phyloP scores from a whole-genome alignment of 2,113 vertebrate species.

The Dromas ardeola region DNA sequence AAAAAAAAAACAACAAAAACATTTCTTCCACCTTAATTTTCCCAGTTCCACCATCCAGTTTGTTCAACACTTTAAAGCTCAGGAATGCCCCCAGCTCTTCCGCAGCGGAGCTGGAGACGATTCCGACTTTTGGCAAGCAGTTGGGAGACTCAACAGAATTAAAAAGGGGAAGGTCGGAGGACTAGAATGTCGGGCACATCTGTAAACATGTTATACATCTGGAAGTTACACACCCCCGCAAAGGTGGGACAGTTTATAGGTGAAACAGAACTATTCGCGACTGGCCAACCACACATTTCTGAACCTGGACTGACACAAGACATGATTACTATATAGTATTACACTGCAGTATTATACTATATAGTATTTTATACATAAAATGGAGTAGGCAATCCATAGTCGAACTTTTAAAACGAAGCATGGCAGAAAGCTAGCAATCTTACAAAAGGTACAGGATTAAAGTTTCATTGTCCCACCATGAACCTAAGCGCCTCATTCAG shows the following conservation, averaged over 20 bases:
- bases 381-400: slow-evolving; percentile 76
- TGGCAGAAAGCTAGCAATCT: slow-evolving; percentile 66
- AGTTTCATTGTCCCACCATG: slow-evolving; percentile 55
- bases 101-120: slow-evolving; percentile 33
- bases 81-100: slow-evolving; percentile 62
- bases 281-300: slow-evolving; percentile 77
- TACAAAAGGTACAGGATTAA: slow-evolving; percentile 58
- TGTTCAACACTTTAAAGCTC: slow-evolving; percentile 82
- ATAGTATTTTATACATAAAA: slow-evolving; percentile 71
- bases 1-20: neutral
- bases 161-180: slow-evolving; percentile 57
- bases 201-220: slow-evolving; percentile 80
- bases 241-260: slow-evolving; percentile 76
- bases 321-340: slow-evolving; percentile 47
- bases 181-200: slow-evolving; percentile 72
- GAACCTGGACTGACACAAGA: slow-evolving; percentile 78
- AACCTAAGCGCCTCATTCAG: slow-evolving; percentile 56
- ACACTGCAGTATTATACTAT: slow-evolving; percentile 31
- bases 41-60: slow-evolving; percentile 74
- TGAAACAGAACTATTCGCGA: slow-evolving; percentile 73
- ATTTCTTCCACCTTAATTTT: slow-evolving; percentile 45
- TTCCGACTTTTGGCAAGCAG: slow-evolving; percentile 79
- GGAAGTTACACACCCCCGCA: slow-evolving; percentile 71
- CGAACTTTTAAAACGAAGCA: slow-evolving; percentile 66
- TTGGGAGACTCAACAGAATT: slow-evolving; percentile 75